Base-by-base conservation (phyloP, 2,888 invertebrate species). In the Pocota personata region DNA sequence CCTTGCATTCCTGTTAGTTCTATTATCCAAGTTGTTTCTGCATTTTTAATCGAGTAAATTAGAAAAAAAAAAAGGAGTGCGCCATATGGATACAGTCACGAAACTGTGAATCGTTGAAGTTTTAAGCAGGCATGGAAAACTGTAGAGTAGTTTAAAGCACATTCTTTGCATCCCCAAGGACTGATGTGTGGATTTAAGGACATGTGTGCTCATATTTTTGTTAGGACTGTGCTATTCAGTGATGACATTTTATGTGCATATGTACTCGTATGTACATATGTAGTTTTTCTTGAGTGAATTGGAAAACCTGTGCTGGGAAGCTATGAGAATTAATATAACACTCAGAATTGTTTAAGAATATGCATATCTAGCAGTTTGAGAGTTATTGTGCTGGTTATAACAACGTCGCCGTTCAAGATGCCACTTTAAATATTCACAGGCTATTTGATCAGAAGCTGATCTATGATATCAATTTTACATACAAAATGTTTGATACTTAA, bases 21-120 rank as follows among this genome's bases (percentile, higher is more conserved):
- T 48, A 48, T 76, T 66, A 67, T 48, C 48, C 48, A 40, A 32
- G 67, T 80, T 67, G 40, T 75, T 67, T 58, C 24, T 67, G 43
- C 32, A 52, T 73, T 60, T 80, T 80, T 80, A 73, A 80, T 75
- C 73, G 80, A 73, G 60, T 73, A 60, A 80, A 80, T 73, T 73
- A 75, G 66, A 37, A 72, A 78, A 64, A 24, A 35, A n/a, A 64
- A 24, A 35, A n/a, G 27, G 14, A 37, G 21, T 60, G 16, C 46
- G 30, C 55, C 43, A 46, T 60, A 50, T 52, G 66, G 66, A 60
- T 67, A 52, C 60, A 80, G 66, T 24, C 40, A 24, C 58, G 27
- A 73, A 73, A 40, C 30, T 46, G 37, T 30, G 10, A 58, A 46
- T 58, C 30, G 57, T 72, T 72, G 52, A 55, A 77, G 55, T 14